These are phyloP conservation scores for Catotricha subobsoleta DNA, from an alignment of 2,888 invertebrate genomes.

Conservation along the genomic window DNA sequence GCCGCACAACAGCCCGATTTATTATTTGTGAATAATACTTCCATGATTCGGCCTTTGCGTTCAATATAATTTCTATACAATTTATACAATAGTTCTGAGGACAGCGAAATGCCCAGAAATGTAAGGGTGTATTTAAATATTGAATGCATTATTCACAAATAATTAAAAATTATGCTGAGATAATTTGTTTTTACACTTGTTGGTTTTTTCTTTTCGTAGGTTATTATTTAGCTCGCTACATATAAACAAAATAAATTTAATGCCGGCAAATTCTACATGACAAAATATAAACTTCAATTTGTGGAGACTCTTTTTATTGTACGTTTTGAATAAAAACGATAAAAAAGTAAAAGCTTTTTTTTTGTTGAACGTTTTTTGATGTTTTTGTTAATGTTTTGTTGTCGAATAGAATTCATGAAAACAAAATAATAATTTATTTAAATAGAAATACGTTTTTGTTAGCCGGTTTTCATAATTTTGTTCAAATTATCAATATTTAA, in stretches of 20 bases:
- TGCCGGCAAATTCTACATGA: neutral
- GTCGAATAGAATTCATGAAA: too few relatives aligned
- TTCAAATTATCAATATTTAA: too few relatives aligned
- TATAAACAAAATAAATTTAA: neutral
- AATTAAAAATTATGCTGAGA: neutral
- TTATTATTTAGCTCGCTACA: neutral
- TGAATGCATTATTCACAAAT: neutral
- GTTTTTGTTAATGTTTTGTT: too few relatives aligned
- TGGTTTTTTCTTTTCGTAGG: neutral
- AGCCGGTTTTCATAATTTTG: too few relatives aligned
- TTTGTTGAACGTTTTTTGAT: too few relatives aligned
- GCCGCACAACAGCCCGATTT: neutral
- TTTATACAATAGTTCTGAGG: neutral
- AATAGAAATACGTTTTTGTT: too few relatives aligned
- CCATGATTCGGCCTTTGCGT: neutral
- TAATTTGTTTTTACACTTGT: neutral
- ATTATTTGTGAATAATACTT: neutral
- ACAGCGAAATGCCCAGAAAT: neutral
- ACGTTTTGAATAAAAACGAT: too few relatives aligned
- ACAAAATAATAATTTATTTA: too few relatives aligned
- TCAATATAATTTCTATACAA: neutral
- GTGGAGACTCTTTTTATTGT: too few relatives aligned
- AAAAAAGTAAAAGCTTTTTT: too few relatives aligned
- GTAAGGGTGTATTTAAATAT: neutral
- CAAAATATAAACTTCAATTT: constrained; percentile 5